These are phyloP conservation scores for Dendroctonus ponderosae DNA, from an alignment of 1,140 invertebrate species.

Conservation along the genomic window DNA sequence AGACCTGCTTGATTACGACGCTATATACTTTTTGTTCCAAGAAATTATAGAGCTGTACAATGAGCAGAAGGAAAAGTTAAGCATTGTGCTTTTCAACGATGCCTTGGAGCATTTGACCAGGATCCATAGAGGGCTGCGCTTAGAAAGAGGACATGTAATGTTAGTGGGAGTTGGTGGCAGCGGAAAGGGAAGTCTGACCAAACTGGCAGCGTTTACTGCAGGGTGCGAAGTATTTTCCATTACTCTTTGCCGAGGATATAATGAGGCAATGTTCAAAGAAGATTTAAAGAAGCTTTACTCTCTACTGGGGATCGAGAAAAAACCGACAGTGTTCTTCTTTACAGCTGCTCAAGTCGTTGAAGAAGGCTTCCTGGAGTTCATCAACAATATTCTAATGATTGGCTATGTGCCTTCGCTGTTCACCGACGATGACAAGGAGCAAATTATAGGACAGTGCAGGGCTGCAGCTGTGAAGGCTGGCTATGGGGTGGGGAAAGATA, in stretches of 20 bases:
- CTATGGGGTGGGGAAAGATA: conserved; percentile 67
- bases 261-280: conserved; percentile 76
- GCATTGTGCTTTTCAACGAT: conserved; percentile 85
- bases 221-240: conserved; percentile 81
- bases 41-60: conserved; percentile 89
- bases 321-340: conserved; percentile 80
- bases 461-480: conserved; percentile 68
- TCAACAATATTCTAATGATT: conserved; percentile 86
- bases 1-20: conserved; percentile 85
- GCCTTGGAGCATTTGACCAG: conserved; percentile 85
- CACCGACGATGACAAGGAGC: conserved; percentile 82
- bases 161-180: conserved; percentile 83
- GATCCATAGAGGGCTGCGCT: conserved; percentile 76
- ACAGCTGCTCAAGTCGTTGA: conserved; percentile 75
- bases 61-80: conserved; percentile 66
- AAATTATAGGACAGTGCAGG: conserved; percentile 66
- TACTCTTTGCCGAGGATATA: conserved; percentile 76
- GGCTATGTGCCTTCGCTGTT: conserved; percentile 80
- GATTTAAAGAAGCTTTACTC: conserved; percentile 81
- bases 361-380: conserved; percentile 82
- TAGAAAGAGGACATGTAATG: conserved; percentile 81
- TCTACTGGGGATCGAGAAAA: conserved; percentile 72
- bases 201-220: conserved; percentile 72
- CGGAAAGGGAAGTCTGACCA: conserved; percentile 76
- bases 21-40: conserved; percentile 78